These are phyloP conservation scores for Lepidocyrtoides sp. DNA, from an alignment of 2,888 invertebrate genomes.

Conservation along the genomic window DNA sequence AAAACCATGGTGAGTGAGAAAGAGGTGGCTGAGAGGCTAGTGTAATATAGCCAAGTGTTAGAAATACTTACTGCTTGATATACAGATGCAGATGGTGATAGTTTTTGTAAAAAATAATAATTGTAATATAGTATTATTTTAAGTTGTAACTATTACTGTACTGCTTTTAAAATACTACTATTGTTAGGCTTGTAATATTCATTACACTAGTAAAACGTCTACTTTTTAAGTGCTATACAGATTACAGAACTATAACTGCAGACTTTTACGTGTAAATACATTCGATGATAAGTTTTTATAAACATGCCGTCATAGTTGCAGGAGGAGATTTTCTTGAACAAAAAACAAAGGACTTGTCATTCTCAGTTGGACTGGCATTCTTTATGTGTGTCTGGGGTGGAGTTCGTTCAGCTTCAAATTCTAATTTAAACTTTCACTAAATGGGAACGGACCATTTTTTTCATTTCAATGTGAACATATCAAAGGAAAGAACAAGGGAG, in stretches of 20 bases:
- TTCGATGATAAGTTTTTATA: slow-evolving; percentile 10
- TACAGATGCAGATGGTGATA: slow-evolving; percentile 21
- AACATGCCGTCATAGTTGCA: not conserved
- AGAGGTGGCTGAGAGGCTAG: slow-evolving; percentile 57
- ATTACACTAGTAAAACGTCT: slow-evolving; percentile 16
- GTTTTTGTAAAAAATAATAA: not conserved
- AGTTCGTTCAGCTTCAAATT: not conserved
- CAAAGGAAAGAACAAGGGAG: not conserved
- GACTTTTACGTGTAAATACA: not conserved
- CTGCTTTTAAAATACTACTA: slow-evolving; percentile 17
- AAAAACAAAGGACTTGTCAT: not conserved
- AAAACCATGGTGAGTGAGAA: slow-evolving; percentile 78
- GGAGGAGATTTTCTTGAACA: not conserved
- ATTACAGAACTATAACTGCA: not conserved
- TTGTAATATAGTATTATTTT: not conserved
- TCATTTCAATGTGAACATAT: too few species aligned
- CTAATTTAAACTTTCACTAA: not conserved
- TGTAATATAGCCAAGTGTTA: slow-evolving; percentile 34
- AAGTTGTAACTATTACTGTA: slow-evolving; percentile 11
- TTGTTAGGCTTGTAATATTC: not conserved
- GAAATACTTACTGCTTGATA: slow-evolving; percentile 39
- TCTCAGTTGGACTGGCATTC: not conserved
- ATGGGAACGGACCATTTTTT: slow-evolving; percentile 33
- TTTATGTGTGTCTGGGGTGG: not conserved
- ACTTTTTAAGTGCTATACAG: slow-evolving; percentile 3